Base-by-base conservation (phyloP, 1,140 invertebrate species). In the Tenebrio molitor region DNA sequence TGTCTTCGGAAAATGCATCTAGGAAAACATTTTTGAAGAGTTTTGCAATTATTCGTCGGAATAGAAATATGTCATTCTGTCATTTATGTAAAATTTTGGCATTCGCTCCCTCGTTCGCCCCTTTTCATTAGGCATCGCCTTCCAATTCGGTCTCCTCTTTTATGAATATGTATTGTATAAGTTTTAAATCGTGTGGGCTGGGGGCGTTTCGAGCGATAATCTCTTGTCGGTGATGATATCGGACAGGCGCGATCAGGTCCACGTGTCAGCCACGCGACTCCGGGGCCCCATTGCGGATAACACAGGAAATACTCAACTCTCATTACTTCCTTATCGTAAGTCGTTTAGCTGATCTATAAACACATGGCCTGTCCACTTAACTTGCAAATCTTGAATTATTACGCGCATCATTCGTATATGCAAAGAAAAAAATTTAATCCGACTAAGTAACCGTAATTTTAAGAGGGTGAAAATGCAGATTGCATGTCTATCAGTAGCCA, bases 301-400 rank as follows among this genome's bases (percentile, higher is more conserved):
- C 63, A 68, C 50, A 74, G 77, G 74, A 78, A 78, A 65, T 75
- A 68, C 65, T 70, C 64, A 46, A 72, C 58, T 75, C 75, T 77
- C 78, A 79, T 80, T 80, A 80, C 69, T 53, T 50, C 42, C 75
- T 80, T 80, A 80, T 80, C 79, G 50, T 75, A 74, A 79, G 74
- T 73, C 69, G 72, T 77, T 79, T 78, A 77, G 79, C 65, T 69
- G 73, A 79, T 79, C 76, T 79, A 72, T 77, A 76, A 80, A 80
- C 75, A 78, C 74, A 62, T 58, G 29, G 65, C 36, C 44, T 67
- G 66, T 66, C 65, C 36, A 64, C 50, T 68, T 65, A 53, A 50
- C 33, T 34, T 64, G 41, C 42, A 78, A 58, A 78, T 78, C 77
- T 75, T 78, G 77, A 77, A 79, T 76, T 76, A 77, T 79, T 39